Percentiles rank a stretch among this genome's conserved stretches.
phyloP scores from a whole-genome alignment of 2,797 vertebrate species.

The Malacoraja senta region DNA sequence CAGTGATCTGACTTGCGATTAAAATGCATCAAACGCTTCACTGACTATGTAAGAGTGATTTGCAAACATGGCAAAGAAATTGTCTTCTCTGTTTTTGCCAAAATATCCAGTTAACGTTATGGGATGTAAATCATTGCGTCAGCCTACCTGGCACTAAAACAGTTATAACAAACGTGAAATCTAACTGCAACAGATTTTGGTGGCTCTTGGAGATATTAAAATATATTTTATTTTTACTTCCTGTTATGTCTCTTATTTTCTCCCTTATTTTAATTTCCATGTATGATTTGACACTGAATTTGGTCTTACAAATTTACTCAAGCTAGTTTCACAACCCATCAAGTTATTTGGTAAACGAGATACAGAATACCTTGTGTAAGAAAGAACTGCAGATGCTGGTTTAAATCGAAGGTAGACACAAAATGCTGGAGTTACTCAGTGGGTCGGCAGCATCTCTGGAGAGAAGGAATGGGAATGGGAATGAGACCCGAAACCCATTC shows the following conservation, averaged over 20 bases:
- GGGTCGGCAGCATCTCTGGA: too few species aligned
- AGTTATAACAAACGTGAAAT: background rate
- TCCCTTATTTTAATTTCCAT: background rate
- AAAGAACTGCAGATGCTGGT: too few species aligned
- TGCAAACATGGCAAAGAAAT: background rate
- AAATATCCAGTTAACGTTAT: background rate
- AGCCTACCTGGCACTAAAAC: background rate
- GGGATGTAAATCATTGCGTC: background rate
- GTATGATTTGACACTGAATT: background rate
- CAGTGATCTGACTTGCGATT: background rate
- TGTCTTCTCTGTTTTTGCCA: background rate
- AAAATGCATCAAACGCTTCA: background rate
- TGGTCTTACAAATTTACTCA: background rate
- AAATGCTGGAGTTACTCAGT: too few species aligned
- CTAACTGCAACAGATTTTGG: background rate
- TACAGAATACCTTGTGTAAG: background rate
- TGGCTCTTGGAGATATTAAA: background rate
- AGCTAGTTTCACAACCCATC: background rate
- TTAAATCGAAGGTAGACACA: too few species aligned
- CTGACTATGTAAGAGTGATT: background rate
- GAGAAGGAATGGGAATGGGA: too few species aligned
- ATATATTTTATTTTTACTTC: background rate
- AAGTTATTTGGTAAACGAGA: background rate
- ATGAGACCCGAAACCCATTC: too few species aligned
- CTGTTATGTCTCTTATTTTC: background rate